Base-by-base conservation (phyloP, 1,140 invertebrate species). In the Brachionus rotundiformis region DNA sequence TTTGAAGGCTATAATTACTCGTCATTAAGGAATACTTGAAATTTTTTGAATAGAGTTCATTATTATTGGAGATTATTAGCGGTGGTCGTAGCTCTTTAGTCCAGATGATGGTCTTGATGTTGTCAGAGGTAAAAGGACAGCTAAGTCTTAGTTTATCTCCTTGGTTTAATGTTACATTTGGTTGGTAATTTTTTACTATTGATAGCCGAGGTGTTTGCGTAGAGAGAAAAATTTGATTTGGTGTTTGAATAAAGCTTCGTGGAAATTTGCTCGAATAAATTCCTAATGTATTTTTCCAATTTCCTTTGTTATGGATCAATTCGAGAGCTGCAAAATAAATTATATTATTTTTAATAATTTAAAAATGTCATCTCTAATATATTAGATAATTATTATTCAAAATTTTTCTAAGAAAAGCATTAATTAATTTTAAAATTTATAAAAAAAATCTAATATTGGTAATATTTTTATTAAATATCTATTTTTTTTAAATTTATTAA, bases 271-370 rank as follows among this genome's bases (percentile, higher is more conserved):
- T 73, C 8, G 68, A 73, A 44, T 44, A 44, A 25, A 44, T 73
- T 11, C 10, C 6, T 23, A 41, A 44, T 11, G 68, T 23, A 25
- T 19, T 44, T 6, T 25, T 2, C 2, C 19, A 27, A 44, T 44
- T 44, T 6, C 36, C 68, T 47, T 73, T 73, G 13, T 73, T 73
- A 23, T 73, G 68, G 44, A 73, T 73, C 8, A 73, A 19, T 13
- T 73, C 68, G 8, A 73, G 41, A 8, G 19, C 68, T 73, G n/a
- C n/a, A n/a, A n/a, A n/a, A n/a, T 73, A 33, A 71, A 68, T 8
- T 8, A 16, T 7, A 29, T 31, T 27, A 13, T 31, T n/a, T 65
- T 2, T 1, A 31, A 1, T 33, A 65, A 65, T 2, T 65, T 13
- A 65, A 39, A 71, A 33, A n/a, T n/a, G n/a, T n/a, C n/a, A n/a